phyloP scores from a whole-genome alignment of 2,113 vertebrate genomes.

The Alectura lathami region DNA sequence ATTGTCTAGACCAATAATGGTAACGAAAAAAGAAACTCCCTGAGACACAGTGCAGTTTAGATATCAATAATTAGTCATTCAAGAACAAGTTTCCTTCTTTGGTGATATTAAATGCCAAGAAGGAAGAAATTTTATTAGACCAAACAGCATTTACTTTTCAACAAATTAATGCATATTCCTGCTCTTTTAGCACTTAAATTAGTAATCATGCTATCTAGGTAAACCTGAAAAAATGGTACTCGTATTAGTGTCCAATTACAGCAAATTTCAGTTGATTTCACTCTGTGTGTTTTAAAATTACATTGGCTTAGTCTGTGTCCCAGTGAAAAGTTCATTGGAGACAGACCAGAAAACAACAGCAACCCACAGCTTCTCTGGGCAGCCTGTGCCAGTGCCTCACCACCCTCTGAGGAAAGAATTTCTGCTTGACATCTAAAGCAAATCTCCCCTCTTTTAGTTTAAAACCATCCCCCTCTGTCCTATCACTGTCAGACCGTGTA shows the following conservation, averaged over 20 bases:
- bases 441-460: too few relatives aligned
- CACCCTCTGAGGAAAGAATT: too few relatives aligned
- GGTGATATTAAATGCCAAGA: background rate
- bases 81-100: background rate
- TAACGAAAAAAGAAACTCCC: background rate
- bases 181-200: background rate
- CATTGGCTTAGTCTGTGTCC: background rate
- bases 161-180: background rate
- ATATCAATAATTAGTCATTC: background rate
- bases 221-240: background rate
- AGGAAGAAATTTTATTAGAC: background rate
- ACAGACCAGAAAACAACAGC: background rate
- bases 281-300: background rate
- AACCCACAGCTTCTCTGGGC: too few relatives aligned
- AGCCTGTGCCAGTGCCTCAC: too few relatives aligned
- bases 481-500: too few relatives aligned
- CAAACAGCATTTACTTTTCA: background rate
- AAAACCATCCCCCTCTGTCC: too few relatives aligned
- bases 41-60: background rate
- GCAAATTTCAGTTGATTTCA: background rate
- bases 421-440: too few relatives aligned
- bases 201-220: background rate
- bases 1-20: background rate
- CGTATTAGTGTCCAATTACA: background rate
- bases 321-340: background rate